A percentile compares a stretch with the other conserved stretches of the same genome.
Evolutionary conservation across 2,113 vertebrate genomes (phyloP).

Genomic region (Callionymus lyra): DNA sequence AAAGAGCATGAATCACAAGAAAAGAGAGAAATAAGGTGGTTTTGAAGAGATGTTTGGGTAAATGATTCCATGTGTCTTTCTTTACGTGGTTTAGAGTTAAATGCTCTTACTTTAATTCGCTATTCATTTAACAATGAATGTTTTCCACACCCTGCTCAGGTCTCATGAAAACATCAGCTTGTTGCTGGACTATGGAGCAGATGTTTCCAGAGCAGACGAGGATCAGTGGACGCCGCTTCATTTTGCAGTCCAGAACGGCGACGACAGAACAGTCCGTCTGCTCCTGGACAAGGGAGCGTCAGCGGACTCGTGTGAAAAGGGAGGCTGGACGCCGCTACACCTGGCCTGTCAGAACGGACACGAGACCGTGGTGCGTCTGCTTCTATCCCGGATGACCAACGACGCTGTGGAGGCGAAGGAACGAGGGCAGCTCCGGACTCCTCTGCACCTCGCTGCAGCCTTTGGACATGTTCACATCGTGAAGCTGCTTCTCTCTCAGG

Average conservation of each 20-base stretch:
- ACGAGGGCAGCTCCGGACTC: conserved; percentile 54
- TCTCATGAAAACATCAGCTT: conserved; percentile 59
- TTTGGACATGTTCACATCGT: conserved; percentile 71
- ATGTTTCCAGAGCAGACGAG: conserved; percentile 53
- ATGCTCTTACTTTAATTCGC: not conserved
- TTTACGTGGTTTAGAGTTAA: no score
- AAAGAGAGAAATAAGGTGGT: no score
- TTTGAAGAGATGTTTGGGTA: no score
- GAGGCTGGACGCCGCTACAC: conserved; percentile 75
- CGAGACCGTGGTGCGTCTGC: conserved; percentile 69
- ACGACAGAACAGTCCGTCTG: conserved; percentile 56
- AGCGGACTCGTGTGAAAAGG: conserved; percentile 55
- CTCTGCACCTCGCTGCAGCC: conserved; percentile 70
- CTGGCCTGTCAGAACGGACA: conserved; percentile 80
- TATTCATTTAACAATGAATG: no score
- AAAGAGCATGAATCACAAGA: no score
- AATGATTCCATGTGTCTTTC: no score
- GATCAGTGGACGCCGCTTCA: conserved; percentile 75
- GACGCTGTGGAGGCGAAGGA: conserved; percentile 50
- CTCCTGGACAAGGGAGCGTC: conserved; percentile 70
- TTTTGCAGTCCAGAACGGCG: conserved; percentile 78
- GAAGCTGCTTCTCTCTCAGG: conserved; percentile 71
- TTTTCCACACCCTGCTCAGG: conserved; percentile 42
- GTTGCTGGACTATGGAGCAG: conserved; percentile 57
- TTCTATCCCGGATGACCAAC: conserved; percentile 66